Conservation (phyloP, 2,888 invertebrate genomes). For the Rhingia campestris region DNA sequence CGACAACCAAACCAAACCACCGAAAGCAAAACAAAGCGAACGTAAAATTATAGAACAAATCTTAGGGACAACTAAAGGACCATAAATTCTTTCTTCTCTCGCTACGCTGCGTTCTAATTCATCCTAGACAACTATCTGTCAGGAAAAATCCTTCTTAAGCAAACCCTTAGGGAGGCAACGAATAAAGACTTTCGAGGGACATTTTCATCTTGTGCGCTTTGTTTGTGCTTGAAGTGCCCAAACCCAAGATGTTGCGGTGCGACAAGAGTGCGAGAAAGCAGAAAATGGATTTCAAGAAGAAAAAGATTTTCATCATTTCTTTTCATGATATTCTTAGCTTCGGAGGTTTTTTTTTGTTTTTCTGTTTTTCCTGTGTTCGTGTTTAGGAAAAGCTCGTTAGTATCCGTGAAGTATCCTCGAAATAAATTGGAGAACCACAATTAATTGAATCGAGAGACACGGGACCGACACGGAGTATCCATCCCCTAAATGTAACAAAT, state of each 20-base stretch:
- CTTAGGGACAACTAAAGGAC: conserved; percentile 8
- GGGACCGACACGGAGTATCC: conserved; percentile 8
- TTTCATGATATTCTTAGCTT: not conserved
- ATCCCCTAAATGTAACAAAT: conserved; percentile 15
- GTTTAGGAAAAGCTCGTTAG: conserved; percentile 25
- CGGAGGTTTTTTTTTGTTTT: conserved; percentile 1
- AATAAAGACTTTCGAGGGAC: not conserved
- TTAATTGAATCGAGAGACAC: conserved; percentile 56
- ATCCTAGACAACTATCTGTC: conserved; percentile 56
- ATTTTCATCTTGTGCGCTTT: too few species aligned
- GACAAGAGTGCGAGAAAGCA: conserved; percentile 36
- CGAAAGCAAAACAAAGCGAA: conserved; percentile 15
- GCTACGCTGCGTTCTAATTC: conserved; percentile 25
- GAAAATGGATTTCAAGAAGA: conserved; percentile 40
- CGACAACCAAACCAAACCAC: conserved; percentile 3
- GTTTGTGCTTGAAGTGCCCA: not conserved
- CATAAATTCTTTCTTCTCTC: conserved; percentile 14
- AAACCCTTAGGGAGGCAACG: not conserved
- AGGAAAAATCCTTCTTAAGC: conserved; percentile 31
- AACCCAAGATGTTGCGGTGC: conserved; percentile 22
- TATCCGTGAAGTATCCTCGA: conserved; percentile 42
- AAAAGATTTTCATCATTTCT: conserved; percentile 22
- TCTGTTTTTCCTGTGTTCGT: not conserved
- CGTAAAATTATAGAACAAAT: conserved; percentile 21
- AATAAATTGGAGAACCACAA: conserved; percentile 57